Evolutionary conservation across 2,888 invertebrate species (phyloP), one percentile per base, ranked within the genome.

Genomic region (Listrodromus nycthemerus): DNA sequence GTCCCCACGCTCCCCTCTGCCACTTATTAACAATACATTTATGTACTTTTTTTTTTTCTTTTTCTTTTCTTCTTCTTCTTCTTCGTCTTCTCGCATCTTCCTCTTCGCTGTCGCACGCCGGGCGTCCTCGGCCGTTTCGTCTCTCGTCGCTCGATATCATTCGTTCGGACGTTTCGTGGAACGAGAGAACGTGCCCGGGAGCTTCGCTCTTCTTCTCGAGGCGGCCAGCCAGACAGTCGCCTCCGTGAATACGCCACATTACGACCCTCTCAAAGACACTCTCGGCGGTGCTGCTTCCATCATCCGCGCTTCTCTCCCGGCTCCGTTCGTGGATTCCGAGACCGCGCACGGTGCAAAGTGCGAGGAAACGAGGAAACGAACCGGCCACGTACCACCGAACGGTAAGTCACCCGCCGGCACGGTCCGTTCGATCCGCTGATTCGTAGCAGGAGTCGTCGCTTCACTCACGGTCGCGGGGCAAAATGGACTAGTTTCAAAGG

Each of bases 141-240:
- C 70, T 80, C 61, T 82, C 55, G 55, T 41, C 80, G 75, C 81
- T 84, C 85, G 86, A 85, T 86, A 86, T 84, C 83, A 82, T 85
- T 85, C 78, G 78, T 82, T 74, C 66, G 74, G 8, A 79, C 8
- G 21, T 79, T 67, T 77, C 45, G 63, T 81, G 76, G 73, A 82
- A 79, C 71, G 79, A 73, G 67, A 48, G 21, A 79, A 66, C 71
- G 71, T 73, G 71, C 70, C 58, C 58, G 78, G 55, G 55, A n/a
- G 50, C 55, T 52, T 37, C 52, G 37, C 33, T n/a, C 37, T 37
- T 37, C 30, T 24, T 67, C 55, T 48, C 71, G 45, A 82, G 73
- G 74, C 73, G 70, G 75, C 24, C 52, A 71, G 55, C 73, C 85
- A 80, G 77, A 84, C 70, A 82, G 80, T 80, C 80, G 80, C 79